Percentiles rank a stretch among this genome's conserved stretches.
phyloP scores from a whole-genome alignment of 2,113 vertebrate species.

The Nannobrachium achirus region DNA sequence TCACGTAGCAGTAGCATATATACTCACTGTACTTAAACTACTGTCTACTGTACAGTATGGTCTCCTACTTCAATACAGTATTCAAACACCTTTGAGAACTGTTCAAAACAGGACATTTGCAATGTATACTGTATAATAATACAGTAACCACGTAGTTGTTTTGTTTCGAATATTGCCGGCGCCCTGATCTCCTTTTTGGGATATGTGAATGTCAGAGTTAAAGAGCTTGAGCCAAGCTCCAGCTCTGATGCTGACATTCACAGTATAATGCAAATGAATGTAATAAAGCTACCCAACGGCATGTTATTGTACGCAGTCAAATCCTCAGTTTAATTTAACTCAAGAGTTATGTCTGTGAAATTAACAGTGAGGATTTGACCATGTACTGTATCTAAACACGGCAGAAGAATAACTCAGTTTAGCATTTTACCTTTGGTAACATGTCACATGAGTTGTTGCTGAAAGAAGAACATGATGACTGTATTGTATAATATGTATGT shows the following conservation, averaged over 20 bases:
- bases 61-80: not conserved
- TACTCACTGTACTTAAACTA: slow-evolving; percentile 48
- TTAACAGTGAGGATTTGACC: too few species aligned
- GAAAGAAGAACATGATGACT: not conserved
- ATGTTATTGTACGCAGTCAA: too few species aligned
- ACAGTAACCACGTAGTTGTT: too few species aligned
- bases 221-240: not conserved
- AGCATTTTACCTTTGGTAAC: not conserved
- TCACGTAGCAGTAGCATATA: slow-evolving; percentile 56
- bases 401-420: not conserved
- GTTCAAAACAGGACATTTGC: not conserved
- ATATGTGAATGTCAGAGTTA: not conserved
- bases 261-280: too few species aligned
- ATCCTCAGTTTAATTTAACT: too few species aligned
- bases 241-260: too few species aligned
- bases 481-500: too few species aligned
- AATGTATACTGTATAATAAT: not conserved
- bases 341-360: too few species aligned
- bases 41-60: slow-evolving; percentile 11
- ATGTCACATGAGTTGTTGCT: not conserved
- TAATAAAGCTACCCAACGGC: too few species aligned
- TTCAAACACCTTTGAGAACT: not conserved
- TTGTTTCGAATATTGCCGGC: too few species aligned
- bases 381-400: too few species aligned
- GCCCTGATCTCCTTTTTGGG: not conserved